These are phyloP conservation scores for Cantharis nigra DNA, from an alignment of 2,888 invertebrate species.

Conservation along the genomic window DNA sequence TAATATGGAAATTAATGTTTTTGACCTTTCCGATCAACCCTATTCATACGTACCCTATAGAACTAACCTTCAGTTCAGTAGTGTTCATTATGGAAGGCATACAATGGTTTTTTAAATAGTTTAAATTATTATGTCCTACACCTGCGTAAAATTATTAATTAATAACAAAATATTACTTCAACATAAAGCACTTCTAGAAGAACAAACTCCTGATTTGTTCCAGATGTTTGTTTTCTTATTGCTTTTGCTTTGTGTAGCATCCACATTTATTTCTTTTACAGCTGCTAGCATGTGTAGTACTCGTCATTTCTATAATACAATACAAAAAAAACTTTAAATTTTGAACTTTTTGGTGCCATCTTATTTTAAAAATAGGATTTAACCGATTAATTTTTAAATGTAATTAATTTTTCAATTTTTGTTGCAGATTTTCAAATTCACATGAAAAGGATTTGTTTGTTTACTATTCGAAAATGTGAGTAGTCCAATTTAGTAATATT, in stretches of 20 bases:
- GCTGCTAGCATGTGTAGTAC: constrained; percentile 14
- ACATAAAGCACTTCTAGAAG: constrained; percentile 5
- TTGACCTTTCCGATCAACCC: constrained; percentile 20
- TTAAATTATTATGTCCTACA: not conserved
- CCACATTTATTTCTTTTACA: constrained; percentile 27
- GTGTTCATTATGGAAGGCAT: not conserved
- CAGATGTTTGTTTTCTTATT: constrained; percentile 26
- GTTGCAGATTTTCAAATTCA: not conserved
- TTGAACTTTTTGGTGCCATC: not conserved
- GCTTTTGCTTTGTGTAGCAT: constrained; percentile 6
- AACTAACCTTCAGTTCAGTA: constrained; percentile 14
- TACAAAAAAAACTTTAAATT: not conserved
- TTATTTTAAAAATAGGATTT: too few species aligned
- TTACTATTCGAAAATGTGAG: not conserved
- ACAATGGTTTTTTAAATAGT: not conserved
- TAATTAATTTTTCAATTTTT: not conserved
- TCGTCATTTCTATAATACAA: not conserved
- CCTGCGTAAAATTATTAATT: not conserved
- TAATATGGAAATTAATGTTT: constrained; percentile 27
- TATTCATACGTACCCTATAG: constrained; percentile 9
- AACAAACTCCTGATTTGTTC: constrained; percentile 20
- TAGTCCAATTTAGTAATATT: not conserved
- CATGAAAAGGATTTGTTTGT: not conserved
- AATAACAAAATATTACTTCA: not conserved
- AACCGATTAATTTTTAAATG: not conserved